Conservation (phyloP, 2,888 invertebrate species). For the Hololepta plana region DNA sequence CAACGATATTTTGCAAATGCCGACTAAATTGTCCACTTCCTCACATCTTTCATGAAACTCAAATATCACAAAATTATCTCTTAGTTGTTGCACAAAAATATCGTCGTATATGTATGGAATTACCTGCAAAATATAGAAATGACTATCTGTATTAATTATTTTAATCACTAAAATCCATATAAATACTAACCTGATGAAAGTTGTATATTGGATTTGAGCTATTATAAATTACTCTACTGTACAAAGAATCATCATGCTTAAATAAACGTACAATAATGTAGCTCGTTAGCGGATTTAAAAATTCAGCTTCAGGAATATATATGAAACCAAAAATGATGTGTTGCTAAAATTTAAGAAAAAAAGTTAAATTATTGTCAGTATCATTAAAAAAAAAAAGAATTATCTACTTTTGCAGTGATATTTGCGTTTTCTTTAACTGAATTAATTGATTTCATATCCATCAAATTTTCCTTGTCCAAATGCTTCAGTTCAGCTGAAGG, state of each 20-base stretch:
- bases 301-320: constrained; percentile 30
- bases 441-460: constrained; percentile 1
- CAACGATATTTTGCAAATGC: constrained; percentile 33
- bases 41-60: constrained; percentile 32
- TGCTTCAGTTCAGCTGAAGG: neutral
- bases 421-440: neutral
- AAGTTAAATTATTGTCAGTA: neutral
- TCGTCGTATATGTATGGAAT: constrained; percentile 36
- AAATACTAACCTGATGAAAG: constrained; percentile 27
- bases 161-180: constrained; percentile 1
- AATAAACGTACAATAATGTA: constrained; percentile 31
- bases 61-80: constrained; percentile 34
- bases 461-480: neutral
- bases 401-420: neutral
- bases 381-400: neutral
- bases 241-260: constrained; percentile 27
- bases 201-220: constrained; percentile 29
- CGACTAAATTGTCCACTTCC: constrained; percentile 26
- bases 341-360: constrained; percentile 15
- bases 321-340: constrained; percentile 30
- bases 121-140: constrained; percentile 21
- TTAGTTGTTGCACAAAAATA: constrained; percentile 32
- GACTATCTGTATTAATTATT: neutral
- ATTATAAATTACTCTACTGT: constrained; percentile 25
- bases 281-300: constrained; percentile 22